Evolutionary conservation across 92 coral and sea anemone genomes (phyloP), one percentile per base, ranked within the genome.

Genomic region (Nematostella vectensis): DNA sequence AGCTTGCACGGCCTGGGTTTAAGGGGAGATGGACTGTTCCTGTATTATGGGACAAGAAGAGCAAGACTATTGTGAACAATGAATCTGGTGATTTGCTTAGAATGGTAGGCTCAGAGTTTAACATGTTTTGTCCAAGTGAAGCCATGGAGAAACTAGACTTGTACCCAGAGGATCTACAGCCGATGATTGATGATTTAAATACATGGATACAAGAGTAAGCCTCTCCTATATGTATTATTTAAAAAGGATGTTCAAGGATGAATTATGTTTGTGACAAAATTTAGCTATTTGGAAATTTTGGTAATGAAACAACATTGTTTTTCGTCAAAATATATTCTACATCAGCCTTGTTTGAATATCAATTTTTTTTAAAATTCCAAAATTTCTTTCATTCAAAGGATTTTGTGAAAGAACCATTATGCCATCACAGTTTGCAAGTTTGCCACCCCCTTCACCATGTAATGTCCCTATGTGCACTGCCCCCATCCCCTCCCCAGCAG

Each of bases 21-120:
- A 55, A 63, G 2, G 96, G 93, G 3, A 68, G 66, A 36, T 68
- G 74, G 31, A 55, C 82, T 17, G 96, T 88, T 1, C 96, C 96
- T 0, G 93, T 79, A 1, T 50, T 88, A 43, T 88, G 89, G 81
- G 96, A 88, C 31, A 88, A 71, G 55, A 48, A 74, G 38, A 76
- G 65, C 53, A 72, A 61, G 38, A 75, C 68, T 16, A 77, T 88
- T 48, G 96, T 88, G 3, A 83, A 59, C 55, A 88, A 83, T 48
- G 96, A 88, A 42, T 88, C 96, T 11, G 72, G 81, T 23, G 96
- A 88, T 65, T 81, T 88, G 27, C 52, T 88, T 24, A 91, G 96
- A 47, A 88, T 88, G 88, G 25, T 88, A n/a, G 75, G 67, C 54
- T 69, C 72, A 37, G 93, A 88, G 28, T 79, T 88, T 23, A 88